Conservation (phyloP, 2,797 vertebrate genomes). For the Anableps anableps region DNA sequence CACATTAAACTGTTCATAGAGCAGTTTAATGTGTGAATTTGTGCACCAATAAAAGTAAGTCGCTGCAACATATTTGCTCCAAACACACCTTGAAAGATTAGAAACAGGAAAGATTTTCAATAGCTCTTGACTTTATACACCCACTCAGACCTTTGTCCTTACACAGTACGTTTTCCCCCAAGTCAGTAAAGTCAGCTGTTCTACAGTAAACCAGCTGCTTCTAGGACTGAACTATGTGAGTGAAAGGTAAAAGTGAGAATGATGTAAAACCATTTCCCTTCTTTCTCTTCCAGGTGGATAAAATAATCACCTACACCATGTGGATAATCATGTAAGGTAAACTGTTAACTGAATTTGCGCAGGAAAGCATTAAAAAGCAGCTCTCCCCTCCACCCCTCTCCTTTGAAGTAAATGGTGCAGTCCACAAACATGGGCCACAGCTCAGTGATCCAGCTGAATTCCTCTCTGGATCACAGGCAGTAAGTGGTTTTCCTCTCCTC, state of each 20-base stretch:
- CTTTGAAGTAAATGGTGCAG: neutral
- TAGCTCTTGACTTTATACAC: no score
- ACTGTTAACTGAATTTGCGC: neutral
- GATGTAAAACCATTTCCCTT: neutral
- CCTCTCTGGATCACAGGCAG: neutral
- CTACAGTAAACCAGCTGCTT: neutral
- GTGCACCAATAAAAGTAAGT: neutral
- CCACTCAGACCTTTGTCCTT: neutral
- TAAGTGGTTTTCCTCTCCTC: neutral
- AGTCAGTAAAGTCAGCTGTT: neutral
- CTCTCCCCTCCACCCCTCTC: neutral
- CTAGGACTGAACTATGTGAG: neutral
- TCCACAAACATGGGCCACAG: neutral
- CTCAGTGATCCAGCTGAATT: neutral
- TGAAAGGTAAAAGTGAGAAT: neutral
- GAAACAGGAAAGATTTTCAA: neutral
- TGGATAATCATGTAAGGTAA: neutral
- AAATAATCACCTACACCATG: neutral
- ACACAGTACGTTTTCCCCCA: neutral
- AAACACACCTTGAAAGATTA: neutral
- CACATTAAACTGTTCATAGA: neutral
- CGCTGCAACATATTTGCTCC: neutral
- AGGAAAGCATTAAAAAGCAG: neutral
- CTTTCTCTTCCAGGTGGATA: neutral
- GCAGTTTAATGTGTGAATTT: neutral